Evolutionary conservation across 2,113 vertebrate genomes (phyloP).

Genomic region (Corythaeola cristata): DNA sequence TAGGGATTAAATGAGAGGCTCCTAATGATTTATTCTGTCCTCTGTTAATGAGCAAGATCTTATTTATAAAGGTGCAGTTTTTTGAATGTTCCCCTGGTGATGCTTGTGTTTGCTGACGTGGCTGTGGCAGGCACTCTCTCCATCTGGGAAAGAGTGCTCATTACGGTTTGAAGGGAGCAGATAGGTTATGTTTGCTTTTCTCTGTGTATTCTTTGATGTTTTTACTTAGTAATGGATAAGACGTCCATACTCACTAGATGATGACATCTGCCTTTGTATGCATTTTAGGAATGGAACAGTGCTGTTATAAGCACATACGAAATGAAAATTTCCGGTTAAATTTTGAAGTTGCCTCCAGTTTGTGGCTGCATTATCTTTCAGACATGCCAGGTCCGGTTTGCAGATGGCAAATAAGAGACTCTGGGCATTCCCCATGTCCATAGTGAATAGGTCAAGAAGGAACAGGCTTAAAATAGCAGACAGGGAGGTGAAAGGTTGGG

Average conservation of each 20-base stretch:
- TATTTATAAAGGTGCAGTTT: neutral
- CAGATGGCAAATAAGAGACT: neutral
- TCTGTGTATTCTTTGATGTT: neutral
- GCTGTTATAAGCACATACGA: neutral
- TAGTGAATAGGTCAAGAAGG: neutral
- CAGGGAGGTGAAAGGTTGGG: accelerated
- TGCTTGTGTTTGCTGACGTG: neutral
- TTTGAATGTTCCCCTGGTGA: neutral
- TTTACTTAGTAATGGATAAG: neutral
- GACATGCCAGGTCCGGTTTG: neutral
- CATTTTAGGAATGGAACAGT: neutral
- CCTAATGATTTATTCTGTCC: neutral
- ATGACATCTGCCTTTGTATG: neutral
- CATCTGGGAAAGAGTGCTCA: neutral
- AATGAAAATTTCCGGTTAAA: neutral
- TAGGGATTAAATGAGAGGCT: neutral
- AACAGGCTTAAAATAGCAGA: neutral
- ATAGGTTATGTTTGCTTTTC: neutral
- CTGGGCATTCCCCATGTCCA: neutral
- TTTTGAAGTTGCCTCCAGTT: neutral
- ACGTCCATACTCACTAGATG: neutral
- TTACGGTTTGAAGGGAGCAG: neutral
- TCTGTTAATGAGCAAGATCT: neutral
- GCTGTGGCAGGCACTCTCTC: neutral
- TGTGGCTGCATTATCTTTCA: neutral